These are phyloP conservation scores for Dendrocincla fuliginosa DNA, from an alignment of 2,797 vertebrate species.

Conservation along the genomic window DNA sequence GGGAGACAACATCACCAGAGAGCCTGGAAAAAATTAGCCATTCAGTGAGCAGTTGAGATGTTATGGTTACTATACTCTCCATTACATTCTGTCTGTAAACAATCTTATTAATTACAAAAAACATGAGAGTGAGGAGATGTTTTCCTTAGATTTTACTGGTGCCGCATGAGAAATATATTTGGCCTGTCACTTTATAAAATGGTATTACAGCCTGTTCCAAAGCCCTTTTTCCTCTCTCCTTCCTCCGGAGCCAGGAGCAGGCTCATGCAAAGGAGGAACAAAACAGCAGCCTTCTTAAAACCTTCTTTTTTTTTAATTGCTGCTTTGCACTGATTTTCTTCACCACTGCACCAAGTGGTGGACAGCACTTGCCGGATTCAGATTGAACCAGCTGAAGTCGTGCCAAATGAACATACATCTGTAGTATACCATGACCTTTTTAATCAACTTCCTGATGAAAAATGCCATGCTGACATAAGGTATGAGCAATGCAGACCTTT, in stretches of 20 bases:
- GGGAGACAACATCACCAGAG: not conserved
- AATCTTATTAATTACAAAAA: not conserved
- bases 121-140: not conserved
- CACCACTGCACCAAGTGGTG: not conserved
- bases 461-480: conserved; percentile 58
- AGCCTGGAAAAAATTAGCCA: not conserved
- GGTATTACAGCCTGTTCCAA: not conserved
- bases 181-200: not conserved
- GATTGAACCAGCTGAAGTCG: conserved; percentile 30
- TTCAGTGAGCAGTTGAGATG: not conserved
- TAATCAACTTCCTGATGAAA: conserved; percentile 73
- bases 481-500: conserved; percentile 16
- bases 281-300: not conserved
- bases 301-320: not conserved
- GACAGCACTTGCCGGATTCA: not conserved
- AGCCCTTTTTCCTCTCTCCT: not conserved
- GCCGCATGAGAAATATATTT: not conserved
- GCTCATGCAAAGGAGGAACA: not conserved
- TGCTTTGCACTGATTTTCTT: not conserved
- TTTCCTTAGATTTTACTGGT: not conserved
- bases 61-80: not conserved
- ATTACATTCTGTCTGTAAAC: not conserved
- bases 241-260: not conserved
- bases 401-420: conserved; percentile 27
- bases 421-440: conserved; percentile 42